Percentiles rank a stretch among this genome's conserved stretches.
These are phyloP conservation scores for Orgyia antiqua DNA, from an alignment of 2,888 invertebrate species.

Conservation along the genomic window DNA sequence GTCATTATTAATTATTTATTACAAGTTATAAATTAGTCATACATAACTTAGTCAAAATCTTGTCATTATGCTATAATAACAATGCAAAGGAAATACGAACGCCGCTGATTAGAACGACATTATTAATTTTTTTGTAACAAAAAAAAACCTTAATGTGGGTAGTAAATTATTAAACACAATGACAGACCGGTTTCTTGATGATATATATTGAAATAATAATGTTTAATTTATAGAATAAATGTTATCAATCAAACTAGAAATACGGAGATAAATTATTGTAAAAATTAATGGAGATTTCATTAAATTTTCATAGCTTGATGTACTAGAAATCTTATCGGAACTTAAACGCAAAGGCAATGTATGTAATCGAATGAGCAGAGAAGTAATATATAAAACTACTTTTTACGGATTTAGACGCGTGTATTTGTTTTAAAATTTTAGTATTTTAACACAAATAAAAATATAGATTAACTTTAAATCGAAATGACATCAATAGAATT, in stretches of 20 bases:
- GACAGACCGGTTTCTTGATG: conserved; percentile 15
- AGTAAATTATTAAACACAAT: conserved; percentile 11
- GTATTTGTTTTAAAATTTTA: too few species aligned
- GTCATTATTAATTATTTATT: neutral
- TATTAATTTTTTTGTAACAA: neutral
- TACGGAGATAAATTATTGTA: conserved; percentile 13
- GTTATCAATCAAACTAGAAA: conserved; percentile 21
- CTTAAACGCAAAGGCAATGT: too few species aligned
- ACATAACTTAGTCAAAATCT: conserved; percentile 1
- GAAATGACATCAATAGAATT: too few species aligned
- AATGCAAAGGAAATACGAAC: conserved; percentile 5
- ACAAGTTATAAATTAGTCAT: neutral
- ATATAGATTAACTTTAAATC: too few species aligned
- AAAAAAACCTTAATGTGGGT: conserved; percentile 6
- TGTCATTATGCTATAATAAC: conserved; percentile 3
- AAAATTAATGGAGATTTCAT: conserved; percentile 5
- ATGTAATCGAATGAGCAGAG: too few species aligned
- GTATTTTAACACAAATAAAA: too few species aligned
- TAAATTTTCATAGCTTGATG: too few species aligned
- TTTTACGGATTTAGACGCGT: too few species aligned
- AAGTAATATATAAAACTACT: too few species aligned
- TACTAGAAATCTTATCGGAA: too few species aligned
- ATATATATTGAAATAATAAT: conserved; percentile 9
- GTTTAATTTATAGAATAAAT: too few species aligned
- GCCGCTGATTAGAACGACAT: conserved; percentile 3